phyloP scores from a whole-genome alignment of 2,113 vertebrate species.

The Phyllostomus discolor region DNA sequence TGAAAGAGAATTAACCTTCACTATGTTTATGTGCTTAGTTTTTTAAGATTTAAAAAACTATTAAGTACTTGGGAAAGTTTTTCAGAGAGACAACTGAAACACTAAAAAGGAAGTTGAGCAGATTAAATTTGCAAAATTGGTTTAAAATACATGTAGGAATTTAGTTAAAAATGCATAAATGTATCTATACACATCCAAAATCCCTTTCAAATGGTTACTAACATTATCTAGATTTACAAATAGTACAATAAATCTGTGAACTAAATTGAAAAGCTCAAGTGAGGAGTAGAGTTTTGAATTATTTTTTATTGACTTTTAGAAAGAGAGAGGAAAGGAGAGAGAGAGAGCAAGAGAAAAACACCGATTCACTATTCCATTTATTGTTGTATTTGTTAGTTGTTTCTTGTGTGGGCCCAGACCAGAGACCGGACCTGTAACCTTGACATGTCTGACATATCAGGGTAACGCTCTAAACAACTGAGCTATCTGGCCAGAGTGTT shows the following conservation, averaged over 20 bases:
- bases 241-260: background rate
- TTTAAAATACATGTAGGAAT: background rate
- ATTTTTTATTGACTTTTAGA: no score
- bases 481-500: background rate
- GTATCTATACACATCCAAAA: background rate
- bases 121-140: slow-evolving; percentile 11
- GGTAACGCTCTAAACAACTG: background rate
- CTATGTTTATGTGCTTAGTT: background rate
- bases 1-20: background rate
- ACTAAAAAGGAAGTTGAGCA: background rate
- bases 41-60: background rate
- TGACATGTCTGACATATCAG: background rate
- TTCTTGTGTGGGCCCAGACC: background rate
- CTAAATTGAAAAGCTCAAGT: background rate
- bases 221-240: background rate
- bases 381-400: background rate
- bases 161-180: background rate
- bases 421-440: background rate
- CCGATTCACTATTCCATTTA: background rate
- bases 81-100: background rate
- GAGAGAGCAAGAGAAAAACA: background rate
- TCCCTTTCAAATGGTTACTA: background rate
- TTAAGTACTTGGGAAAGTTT: background rate
- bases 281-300: background rate
- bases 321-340: background rate